Base-by-base conservation (phyloP, 2,113 vertebrate genomes). In the Phalacrocorax brasilianus region DNA sequence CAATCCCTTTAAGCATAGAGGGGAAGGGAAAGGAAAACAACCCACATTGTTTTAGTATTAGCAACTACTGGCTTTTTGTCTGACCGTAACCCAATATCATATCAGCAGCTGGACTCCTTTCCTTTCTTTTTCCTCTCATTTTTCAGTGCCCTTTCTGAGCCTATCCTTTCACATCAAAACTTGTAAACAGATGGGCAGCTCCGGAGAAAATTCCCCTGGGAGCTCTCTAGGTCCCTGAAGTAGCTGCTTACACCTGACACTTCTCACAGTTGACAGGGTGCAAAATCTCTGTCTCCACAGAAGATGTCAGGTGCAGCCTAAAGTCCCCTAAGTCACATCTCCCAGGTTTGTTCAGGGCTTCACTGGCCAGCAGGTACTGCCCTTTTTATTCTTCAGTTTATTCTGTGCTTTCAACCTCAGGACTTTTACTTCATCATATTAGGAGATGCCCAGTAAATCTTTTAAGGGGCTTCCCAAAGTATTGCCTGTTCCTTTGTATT, bases 131-230 rank as follows among this genome's bases (percentile, higher is more conserved):
- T 21, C 38, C 24, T 96, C 27, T 88, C 17, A 77, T 90, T 96
- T 93, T 94, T 91, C 75, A 82, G 71, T 63, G 30, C 84, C 28
- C 52, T 96, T 89, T 71, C 68, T 84, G 61, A 80, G 26, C n/a
- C 71, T 76, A 27, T 73, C 75, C 56, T 91, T 83, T 94, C 44
- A 95, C 72, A 73, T 87, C 72, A 91, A 87, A 95, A 93, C 70
- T 88, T 91, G 62, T 58, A 94, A 95, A 89, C 96, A 98, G 97
- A 97, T 97, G 97, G 96, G 72, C 74, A 93, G 82, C 73, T 85
- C 68, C 73, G 9, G 6, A 89, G 83, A 81, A 63, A 85, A 94
- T 90, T 91, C 91, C 80, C 87, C 45, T 56, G 55, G 56, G 94
- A 96, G 16, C 5, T 80, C 38, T 62, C 45, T 21, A 28, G 26